phyloP scores from a whole-genome alignment of 1,140 invertebrate genomes.

The Drosophila guanche region DNA sequence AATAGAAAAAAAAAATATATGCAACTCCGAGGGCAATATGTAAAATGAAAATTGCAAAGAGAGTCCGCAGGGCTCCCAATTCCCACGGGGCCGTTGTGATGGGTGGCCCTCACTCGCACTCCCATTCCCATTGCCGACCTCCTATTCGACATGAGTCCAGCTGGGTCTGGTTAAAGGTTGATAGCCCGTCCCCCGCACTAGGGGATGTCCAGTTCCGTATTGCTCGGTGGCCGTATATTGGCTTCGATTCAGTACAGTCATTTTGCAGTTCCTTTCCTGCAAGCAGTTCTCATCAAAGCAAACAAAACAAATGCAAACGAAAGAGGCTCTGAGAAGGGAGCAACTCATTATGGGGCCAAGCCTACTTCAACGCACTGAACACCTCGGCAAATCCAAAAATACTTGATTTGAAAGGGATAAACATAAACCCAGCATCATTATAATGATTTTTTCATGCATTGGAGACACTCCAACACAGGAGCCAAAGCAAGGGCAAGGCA shows the following conservation, averaged over 20 bases:
- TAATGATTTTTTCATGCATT: constrained; percentile 9
- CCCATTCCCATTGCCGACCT: not conserved
- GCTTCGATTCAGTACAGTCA: no score
- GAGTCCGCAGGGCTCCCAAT: constrained; percentile 22
- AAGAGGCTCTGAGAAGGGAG: no score
- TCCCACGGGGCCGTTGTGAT: constrained; percentile 31
- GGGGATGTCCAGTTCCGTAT: no score
- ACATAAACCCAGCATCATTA: constrained; percentile 2
- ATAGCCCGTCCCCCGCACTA: no score
- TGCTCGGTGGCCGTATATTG: no score
- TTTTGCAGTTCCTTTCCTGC: no score
- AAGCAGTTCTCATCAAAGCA: no score
- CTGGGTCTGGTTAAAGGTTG: constrained; percentile 44
- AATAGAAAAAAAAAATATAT: constrained; percentile 46
- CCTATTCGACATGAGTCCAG: not conserved
- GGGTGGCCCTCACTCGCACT: constrained; percentile 8
- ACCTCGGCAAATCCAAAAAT: not conserved
- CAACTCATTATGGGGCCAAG: no score
- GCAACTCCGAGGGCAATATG: constrained; percentile 78
- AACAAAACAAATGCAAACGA: no score
- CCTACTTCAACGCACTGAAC: not conserved
- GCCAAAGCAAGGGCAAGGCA: constrained; percentile 2
- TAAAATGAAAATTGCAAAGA: constrained; percentile 73
- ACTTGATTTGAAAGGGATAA: not conserved
- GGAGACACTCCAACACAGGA: not conserved